A percentile compares a stretch with the other conserved stretches of the same genome.
Conservation (phyloP, 2,797 vertebrate genomes). For the Melanotaenia nigrans region DNA sequence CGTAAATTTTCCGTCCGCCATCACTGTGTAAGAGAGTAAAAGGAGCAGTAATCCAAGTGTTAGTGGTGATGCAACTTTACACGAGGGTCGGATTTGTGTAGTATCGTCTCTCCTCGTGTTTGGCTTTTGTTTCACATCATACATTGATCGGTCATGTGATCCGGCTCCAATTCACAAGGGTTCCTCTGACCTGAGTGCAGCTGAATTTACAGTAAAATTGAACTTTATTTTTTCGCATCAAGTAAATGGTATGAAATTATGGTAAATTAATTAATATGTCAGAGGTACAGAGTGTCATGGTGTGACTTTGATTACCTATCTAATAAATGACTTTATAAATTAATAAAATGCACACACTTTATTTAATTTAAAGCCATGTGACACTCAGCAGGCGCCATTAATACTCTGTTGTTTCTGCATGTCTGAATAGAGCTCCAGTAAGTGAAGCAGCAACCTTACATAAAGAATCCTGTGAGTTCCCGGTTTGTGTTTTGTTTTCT, state of each 20-base stretch:
- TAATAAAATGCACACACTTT: background rate
- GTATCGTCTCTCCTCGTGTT: slow-evolving; percentile 22
- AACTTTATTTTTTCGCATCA: too few relatives aligned
- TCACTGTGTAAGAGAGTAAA: slow-evolving; percentile 15
- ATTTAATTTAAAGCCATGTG: background rate
- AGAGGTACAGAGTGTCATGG: too few relatives aligned
- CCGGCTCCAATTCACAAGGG: slow-evolving; percentile 5
- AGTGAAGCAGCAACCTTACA: slow-evolving; percentile 26
- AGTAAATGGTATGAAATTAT: too few relatives aligned
- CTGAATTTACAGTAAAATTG: too few relatives aligned
- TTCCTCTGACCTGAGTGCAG: background rate
- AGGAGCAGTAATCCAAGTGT: slow-evolving; percentile 45
- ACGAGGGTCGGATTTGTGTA: background rate
- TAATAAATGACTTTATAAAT: background rate
- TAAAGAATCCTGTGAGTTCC: slow-evolving; percentile 25
- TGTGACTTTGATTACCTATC: background rate
- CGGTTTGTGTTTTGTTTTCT: slow-evolving; percentile 67
- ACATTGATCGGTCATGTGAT: slow-evolving; percentile 41
- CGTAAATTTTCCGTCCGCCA: slow-evolving; percentile 7
- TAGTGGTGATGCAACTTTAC: slow-evolving; percentile 40
- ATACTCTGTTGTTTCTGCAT: slow-evolving; percentile 20
- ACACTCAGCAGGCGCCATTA: background rate
- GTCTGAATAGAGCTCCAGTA: slow-evolving; percentile 22
- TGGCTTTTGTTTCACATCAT: slow-evolving; percentile 45
- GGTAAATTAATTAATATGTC: too few relatives aligned